Evolutionary conservation across 2,113 vertebrate genomes (phyloP).

Genomic region (Neodontobutis hainanensis): DNA sequence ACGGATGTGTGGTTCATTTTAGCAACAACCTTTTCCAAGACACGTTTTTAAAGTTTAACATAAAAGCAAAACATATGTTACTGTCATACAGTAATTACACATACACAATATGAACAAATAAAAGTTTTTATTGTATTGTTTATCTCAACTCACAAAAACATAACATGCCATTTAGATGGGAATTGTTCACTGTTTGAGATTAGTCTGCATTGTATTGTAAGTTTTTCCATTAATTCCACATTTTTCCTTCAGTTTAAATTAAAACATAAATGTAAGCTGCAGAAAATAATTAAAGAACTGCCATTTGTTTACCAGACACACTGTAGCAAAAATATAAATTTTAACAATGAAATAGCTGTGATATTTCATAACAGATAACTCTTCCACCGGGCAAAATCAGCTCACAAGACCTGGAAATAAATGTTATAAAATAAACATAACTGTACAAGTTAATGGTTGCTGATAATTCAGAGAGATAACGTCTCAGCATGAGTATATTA

Average conservation of each 20-base stretch:
- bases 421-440: neutral
- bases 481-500: too few species aligned
- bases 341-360: conserved; percentile 10
- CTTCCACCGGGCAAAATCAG: conserved; percentile 54
- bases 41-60: too few species aligned
- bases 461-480: too few species aligned
- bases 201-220: neutral
- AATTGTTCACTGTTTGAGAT: neutral
- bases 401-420: conserved; percentile 78
- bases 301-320: neutral
- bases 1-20: neutral
- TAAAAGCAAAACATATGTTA: too few species aligned
- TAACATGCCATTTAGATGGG: neutral
- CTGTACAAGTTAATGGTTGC: too few species aligned
- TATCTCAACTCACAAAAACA: too few species aligned
- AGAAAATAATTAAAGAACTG: conserved; percentile 3
- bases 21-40: too few species aligned
- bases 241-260: neutral
- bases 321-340: conserved; percentile 39
- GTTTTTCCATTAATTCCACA: neutral
- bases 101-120: conserved; percentile 29
- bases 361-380: conserved; percentile 12
- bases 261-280: neutral
- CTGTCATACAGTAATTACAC: neutral
- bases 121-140: conserved; percentile 50